Base-by-base conservation (phyloP, 2,113 vertebrate genomes). In the Cathartes aura region DNA sequence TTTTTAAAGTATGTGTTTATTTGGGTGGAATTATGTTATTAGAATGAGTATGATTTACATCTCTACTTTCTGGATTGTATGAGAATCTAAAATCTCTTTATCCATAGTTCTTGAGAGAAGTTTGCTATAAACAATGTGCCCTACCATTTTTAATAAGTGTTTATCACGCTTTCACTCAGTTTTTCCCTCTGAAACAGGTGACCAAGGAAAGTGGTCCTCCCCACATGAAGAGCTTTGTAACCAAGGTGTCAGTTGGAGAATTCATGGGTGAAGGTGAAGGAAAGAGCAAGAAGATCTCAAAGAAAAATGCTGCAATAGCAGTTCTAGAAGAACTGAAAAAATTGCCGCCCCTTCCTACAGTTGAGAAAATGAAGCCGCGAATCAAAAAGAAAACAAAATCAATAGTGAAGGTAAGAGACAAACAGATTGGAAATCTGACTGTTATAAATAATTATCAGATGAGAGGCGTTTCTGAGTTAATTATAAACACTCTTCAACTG, bases 341-440 rank as follows among this genome's bases (percentile, higher is more conserved):
- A 96, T 97, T 99, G 42, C 99, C 99, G 2, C 99, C 99, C 19
- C 98, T 99, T 93, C 99, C 99, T 47, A 97, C 97, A 0, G 98
- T 99, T 59, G 99, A 99, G 97, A 99, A 99, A 97, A 99, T 98
- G 96, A 99, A 99, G 93, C 99, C 99, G 68, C 99, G 99, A 96
- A 99, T 99, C 97, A 99, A 99, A 98, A 99, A 99, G 99, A 99
- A 99, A 99, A 99, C 99, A 76, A 99, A 99, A 97, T 99, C 99
- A 85, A 99, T 99, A 93, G 99, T 99, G 93, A 99, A 99, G 99
- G 99, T 99, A 97, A 97, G 95, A 80, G 16, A 40, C 26, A 36
- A 53, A 63, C 40, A 56, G 56, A 38, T 11, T 74, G 67, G 48
- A 36, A 75, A 53, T 86, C 34, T 52, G 68, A 8, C 60, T 93